Percentiles rank a stretch among this genome's conserved stretches.
Conservation (phyloP, 2,113 vertebrate species). For the Mesocricetus auratus region DNA sequence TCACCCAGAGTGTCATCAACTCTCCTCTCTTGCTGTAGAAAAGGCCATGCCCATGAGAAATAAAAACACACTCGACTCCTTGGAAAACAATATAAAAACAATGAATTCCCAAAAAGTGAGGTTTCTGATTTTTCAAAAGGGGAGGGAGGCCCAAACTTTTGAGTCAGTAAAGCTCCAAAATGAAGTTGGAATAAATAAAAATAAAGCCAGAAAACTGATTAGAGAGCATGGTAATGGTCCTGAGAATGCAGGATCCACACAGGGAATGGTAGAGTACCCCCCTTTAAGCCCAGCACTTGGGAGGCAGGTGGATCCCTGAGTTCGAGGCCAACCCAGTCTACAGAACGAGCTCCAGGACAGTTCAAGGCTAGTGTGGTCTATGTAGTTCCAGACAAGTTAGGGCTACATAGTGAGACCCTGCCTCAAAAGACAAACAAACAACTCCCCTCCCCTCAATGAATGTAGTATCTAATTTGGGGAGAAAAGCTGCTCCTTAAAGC, state of each 20-base stretch:
- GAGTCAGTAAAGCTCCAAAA: not conserved
- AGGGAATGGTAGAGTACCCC: not conserved
- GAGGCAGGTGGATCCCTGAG: no score
- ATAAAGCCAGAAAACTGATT: not conserved
- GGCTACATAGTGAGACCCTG: not conserved
- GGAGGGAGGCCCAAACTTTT: not conserved
- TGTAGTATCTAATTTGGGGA: not conserved
- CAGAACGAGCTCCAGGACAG: no score
- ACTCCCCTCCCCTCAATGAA: not conserved
- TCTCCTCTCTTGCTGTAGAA: not conserved
- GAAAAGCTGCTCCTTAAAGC: not conserved
- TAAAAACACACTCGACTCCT: slow-evolving; percentile 35
- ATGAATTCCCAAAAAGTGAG: not conserved
- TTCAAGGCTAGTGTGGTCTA: not conserved
- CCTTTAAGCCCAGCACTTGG: not conserved
- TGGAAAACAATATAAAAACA: slow-evolving; percentile 25
- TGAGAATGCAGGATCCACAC: not conserved
- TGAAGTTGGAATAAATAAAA: not conserved
- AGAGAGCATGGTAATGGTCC: not conserved
- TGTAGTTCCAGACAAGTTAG: not conserved
- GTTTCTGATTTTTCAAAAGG: no score
- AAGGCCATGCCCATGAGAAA: not conserved
- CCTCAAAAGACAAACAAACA: not conserved
- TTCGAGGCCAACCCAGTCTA: not conserved
- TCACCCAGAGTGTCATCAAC: not conserved